Evolutionary conservation across 2,888 invertebrate genomes (phyloP), one percentile per base, ranked within the genome.

Genomic region (Calephelis perditalis): DNA sequence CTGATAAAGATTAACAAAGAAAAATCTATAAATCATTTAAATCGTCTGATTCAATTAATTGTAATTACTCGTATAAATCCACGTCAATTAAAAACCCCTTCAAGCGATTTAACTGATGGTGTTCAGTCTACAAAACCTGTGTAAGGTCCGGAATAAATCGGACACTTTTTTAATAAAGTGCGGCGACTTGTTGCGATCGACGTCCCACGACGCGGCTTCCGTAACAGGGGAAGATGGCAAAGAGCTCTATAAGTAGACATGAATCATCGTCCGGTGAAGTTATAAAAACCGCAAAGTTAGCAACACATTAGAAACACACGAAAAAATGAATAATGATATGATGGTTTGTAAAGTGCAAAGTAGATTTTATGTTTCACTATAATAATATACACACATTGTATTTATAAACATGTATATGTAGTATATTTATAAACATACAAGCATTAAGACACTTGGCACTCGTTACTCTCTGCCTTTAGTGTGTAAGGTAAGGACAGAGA

Each of bases 31-130:
- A 49, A 49, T 49, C 49, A 49, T 49, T 49, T 49, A 49, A 49
- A 49, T 26, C 26, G 26, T 26, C 49, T 10, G 15, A 49, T 15
- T 49, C 49, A 49, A 49, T 49, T 49, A 49, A 49, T 49, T 26
- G 49, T 49, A 49, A 49, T 49, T 15, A 49, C 49, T 15, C 49
- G 8, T 49, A 49, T 49, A 49, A 49, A 49, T 49, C 49, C 26
- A 49, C 49, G 49, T 49, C 49, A 49, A 49, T 49, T 49, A 49
- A 49, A 49, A 49, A 49, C 15, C 49, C 49, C 49, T 49, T 26
- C 49, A 49, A 49, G 49, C 26, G 49, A 49, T 26, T 49, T 49
- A 49, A 49, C 49, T 49, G 49, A 49, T 49, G 26, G 15, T 49
- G 49, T 49, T 49, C 49, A 26, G 15, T 49, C 49, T 7, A 49